phyloP scores from a whole-genome alignment of 2,797 vertebrate species.

The Leptoclinus maculatus region DNA sequence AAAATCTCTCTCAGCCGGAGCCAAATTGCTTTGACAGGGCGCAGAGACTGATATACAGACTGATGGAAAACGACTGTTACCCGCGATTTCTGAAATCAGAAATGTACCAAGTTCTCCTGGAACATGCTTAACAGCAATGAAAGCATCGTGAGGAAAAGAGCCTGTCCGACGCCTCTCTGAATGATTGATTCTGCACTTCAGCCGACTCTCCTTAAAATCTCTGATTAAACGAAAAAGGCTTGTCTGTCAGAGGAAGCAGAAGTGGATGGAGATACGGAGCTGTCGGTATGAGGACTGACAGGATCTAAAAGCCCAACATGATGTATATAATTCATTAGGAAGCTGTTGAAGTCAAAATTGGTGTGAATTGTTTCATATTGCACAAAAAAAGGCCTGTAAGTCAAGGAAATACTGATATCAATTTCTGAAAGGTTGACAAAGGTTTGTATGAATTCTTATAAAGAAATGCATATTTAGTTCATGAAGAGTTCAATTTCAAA shows the following conservation, averaged over 20 bases:
- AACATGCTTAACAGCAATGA: constrained; percentile 83
- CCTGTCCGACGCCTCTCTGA: constrained; percentile 12
- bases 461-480: not conserved
- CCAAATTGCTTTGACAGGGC: constrained; percentile 88
- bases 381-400: not conserved
- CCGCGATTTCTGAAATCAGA: constrained; percentile 91
- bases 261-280: constrained; percentile 12
- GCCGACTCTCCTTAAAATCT: constrained; percentile 40
- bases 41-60: constrained; percentile 85
- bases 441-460: not conserved
- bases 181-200: constrained; percentile 61
- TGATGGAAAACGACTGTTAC: constrained; percentile 93
- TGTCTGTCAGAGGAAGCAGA: constrained; percentile 38
- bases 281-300: constrained; percentile 14
- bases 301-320: constrained; percentile 32
- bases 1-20: constrained; percentile 84
- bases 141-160: constrained; percentile 25
- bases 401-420: not conserved
- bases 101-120: constrained; percentile 84
- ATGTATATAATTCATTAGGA: constrained; percentile 48
- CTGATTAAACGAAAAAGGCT: constrained; percentile 37
- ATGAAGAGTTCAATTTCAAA: not conserved
- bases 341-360: constrained; percentile 6
- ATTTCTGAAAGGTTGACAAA: not conserved
- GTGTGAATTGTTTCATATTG: constrained; percentile 14